phyloP scores from a whole-genome alignment of 2,888 invertebrate genomes.

The Acronicta psi region DNA sequence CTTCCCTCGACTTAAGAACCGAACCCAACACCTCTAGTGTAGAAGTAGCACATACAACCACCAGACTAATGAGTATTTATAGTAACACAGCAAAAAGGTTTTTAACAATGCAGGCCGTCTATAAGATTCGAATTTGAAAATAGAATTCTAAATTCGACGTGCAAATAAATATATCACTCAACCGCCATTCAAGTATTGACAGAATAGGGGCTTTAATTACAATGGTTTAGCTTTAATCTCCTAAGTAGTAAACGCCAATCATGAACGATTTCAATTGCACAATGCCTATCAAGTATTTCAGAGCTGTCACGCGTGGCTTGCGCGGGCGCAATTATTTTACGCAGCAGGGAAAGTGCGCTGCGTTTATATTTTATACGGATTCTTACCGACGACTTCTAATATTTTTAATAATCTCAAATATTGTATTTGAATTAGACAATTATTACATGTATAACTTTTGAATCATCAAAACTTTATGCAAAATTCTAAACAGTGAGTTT shows the following conservation, averaged over 20 bases:
- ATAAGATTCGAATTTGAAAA: not conserved
- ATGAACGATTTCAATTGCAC: conserved; percentile 29
- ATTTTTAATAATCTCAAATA: no score
- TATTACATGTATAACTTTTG: no score
- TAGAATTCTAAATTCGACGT: not conserved
- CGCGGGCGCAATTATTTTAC: conserved; percentile 37
- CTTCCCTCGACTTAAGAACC: no score
- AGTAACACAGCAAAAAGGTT: no score
- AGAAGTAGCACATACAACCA: no score
- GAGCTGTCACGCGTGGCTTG: conserved; percentile 68
- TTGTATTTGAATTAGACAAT: no score
- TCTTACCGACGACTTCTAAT: not conserved
- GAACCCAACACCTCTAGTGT: no score
- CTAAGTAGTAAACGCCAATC: conserved; percentile 6
- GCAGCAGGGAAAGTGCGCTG: conserved; percentile 48
- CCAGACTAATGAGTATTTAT: no score
- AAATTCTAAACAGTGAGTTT: no score
- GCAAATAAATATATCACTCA: not conserved
- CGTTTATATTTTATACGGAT: conserved; percentile 21
- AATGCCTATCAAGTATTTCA: conserved; percentile 65
- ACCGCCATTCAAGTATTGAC: not conserved
- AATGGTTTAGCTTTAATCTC: not conserved
- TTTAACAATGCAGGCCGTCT: no score
- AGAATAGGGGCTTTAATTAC: not conserved
- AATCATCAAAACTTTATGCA: no score